These are phyloP conservation scores for Cynopterus sphinx DNA, from an alignment of 2,797 vertebrate genomes.

Conservation along the genomic window DNA sequence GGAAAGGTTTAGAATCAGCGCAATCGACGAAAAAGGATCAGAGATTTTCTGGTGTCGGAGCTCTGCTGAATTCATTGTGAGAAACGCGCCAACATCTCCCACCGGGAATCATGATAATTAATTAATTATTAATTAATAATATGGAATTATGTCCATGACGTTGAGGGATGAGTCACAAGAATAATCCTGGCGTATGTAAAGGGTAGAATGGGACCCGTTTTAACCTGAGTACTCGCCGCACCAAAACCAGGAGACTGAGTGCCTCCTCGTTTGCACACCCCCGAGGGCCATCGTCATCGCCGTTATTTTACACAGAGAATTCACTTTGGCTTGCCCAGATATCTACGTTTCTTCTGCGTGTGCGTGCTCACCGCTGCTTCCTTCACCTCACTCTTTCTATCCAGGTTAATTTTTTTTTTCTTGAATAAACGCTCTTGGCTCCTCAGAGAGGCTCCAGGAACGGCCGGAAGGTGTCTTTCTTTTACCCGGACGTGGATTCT, in stretches of 20 bases:
- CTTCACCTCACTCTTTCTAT: neutral
- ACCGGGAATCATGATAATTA: neutral
- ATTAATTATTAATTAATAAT: neutral
- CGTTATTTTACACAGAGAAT: neutral
- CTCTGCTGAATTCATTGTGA: neutral
- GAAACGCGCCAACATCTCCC: neutral
- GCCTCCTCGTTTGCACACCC: neutral
- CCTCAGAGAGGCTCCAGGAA: neutral
- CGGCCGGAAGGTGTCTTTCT: neutral
- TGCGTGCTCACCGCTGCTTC: neutral
- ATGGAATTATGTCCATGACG: neutral
- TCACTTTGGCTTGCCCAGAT: neutral
- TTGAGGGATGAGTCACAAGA: neutral
- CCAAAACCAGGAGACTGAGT: neutral
- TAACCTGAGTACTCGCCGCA: neutral
- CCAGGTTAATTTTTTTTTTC: neutral
- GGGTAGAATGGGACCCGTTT: neutral
- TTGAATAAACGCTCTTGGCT: neutral
- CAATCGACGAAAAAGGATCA: neutral
- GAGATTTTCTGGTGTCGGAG: neutral
- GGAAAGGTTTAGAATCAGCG: neutral
- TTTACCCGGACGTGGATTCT: neutral
- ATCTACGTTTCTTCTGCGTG: neutral
- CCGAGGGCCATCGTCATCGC: neutral
- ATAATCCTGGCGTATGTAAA: neutral